These are phyloP conservation scores for Amblyteles armatorius DNA, from an alignment of 2,888 invertebrate species.

Conservation along the genomic window DNA sequence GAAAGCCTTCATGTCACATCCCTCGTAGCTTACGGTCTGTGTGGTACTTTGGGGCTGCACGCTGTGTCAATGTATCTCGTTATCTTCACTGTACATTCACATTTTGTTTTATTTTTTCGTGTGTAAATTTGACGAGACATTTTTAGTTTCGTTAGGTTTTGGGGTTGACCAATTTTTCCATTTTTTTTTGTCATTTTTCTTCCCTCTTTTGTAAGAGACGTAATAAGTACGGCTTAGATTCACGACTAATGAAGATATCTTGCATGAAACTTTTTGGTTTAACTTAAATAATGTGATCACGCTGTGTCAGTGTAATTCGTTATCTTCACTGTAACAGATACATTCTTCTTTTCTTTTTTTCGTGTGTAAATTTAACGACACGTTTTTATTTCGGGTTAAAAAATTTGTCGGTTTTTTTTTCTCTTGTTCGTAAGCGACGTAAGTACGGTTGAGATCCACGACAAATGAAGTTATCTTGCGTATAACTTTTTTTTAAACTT, in stretches of 20 bases:
- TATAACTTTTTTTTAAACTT: background rate
- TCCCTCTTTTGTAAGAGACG: background rate
- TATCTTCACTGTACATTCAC: background rate
- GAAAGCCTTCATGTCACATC: conserved; percentile 10
- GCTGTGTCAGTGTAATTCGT: conserved; percentile 28
- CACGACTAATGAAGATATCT: background rate
- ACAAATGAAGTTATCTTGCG: background rate
- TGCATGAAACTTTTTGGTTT: background rate
- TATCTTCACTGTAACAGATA: background rate
- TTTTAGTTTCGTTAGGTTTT: background rate
- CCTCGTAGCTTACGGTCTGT: conserved; percentile 36
- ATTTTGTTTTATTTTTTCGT: background rate
- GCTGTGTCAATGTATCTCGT: conserved; percentile 33
- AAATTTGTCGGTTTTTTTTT: conserved; percentile 7
- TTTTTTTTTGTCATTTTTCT: background rate
- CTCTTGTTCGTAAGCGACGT: background rate
- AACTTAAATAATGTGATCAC: background rate
- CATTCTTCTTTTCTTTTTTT: background rate
- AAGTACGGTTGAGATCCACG: background rate
- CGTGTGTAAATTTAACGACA: background rate
- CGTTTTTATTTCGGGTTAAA: background rate
- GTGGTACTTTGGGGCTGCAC: conserved; percentile 49
- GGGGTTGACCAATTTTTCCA: background rate
- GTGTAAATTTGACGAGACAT: background rate
- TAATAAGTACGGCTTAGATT: background rate